phyloP scores from a whole-genome alignment of 2,888 invertebrate genomes.

The Leptinotarsa tumamoca region DNA sequence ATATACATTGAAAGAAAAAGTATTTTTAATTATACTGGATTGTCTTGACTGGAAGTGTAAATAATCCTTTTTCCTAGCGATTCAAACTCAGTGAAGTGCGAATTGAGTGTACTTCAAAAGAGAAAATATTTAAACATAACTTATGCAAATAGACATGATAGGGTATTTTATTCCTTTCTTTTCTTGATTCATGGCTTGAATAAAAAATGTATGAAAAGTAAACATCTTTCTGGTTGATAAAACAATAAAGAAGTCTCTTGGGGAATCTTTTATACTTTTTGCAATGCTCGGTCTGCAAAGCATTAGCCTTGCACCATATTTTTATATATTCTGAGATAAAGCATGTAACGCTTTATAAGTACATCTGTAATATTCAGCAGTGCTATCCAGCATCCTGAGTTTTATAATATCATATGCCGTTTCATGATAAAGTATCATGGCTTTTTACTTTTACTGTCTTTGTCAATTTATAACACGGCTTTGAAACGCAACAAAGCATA shows the following conservation, averaged over 20 bases:
- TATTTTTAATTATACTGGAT: background rate
- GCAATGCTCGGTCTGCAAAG: conserved; percentile 35
- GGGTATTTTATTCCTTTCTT: conserved; percentile 32
- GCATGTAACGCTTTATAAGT: conserved; percentile 32
- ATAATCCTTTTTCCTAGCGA: background rate
- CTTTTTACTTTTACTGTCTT: conserved; percentile 19
- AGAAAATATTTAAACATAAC: conserved; percentile 25
- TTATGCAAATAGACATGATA: conserved; percentile 34
- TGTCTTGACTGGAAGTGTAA: background rate
- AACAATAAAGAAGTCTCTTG: conserved; percentile 50
- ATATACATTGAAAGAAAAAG: background rate
- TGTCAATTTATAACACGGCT: conserved; percentile 12
- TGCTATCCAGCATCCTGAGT: conserved; percentile 22
- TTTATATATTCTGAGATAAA: conserved; percentile 37
- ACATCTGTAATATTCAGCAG: conserved; percentile 36
- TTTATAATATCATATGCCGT: conserved; percentile 22
- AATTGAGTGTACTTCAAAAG: conserved; percentile 10
- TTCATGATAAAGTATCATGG: conserved; percentile 18
- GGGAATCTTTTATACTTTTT: conserved; percentile 47
- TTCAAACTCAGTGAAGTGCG: conserved; percentile 12
- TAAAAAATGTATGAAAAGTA: conserved; percentile 52
- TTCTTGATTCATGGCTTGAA: conserved; percentile 45
- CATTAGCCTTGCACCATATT: conserved; percentile 39
- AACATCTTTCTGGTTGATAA: conserved; percentile 52
- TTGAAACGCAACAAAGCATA: background rate